Base-by-base conservation (phyloP, 2,113 vertebrate species). In the Rissa tridactyla region DNA sequence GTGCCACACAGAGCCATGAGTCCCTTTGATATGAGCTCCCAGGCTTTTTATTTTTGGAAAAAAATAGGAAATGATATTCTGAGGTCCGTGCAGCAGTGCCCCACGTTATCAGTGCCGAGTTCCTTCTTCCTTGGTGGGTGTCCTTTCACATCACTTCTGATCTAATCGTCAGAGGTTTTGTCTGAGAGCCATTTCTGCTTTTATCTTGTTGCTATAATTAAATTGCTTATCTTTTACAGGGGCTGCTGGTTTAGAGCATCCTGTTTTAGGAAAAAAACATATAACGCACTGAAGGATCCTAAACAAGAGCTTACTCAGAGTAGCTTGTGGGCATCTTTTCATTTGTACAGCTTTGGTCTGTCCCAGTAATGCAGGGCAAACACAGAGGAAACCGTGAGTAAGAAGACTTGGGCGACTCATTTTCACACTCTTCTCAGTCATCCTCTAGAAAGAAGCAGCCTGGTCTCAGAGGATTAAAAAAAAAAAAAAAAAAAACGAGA, bases 171-270 rank as follows among this genome's bases (percentile, higher is more conserved):
- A 60, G 72, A 93, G 88, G 55, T 86, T 96, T 92, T 92, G 83
- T 95, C 86, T 91, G 77, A 91, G 65, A 94, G 70, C 36, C 70
- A 42, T 95, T 96, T 94, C 92, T 94, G 89, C 94, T 96, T 97
- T 95, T 91, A 94, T 95, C 94, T 94, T 0, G 0, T 75, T 89
- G 66, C 81, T 92, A 69, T 94, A 96, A 97, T 97, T 95, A 95
- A 90, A 96, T 87, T 92, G 61, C 86, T 97, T 97, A 84, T 97
- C 91, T 97, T 96, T 94, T 91, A 94, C 91, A 91, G 73, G 61
- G 65, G 40, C 69, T 84, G 65, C 83, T 96, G 88, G 40, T 82
- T 94, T 76, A 92, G 49, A 86, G 72, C 72, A 91, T 91, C 82
- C 86, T 94, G 91, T 55, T 92, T 93, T 76, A 90, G 77, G 10